phyloP scores from a whole-genome alignment of 2,888 invertebrate genomes.

The Octonoba sinensis region DNA sequence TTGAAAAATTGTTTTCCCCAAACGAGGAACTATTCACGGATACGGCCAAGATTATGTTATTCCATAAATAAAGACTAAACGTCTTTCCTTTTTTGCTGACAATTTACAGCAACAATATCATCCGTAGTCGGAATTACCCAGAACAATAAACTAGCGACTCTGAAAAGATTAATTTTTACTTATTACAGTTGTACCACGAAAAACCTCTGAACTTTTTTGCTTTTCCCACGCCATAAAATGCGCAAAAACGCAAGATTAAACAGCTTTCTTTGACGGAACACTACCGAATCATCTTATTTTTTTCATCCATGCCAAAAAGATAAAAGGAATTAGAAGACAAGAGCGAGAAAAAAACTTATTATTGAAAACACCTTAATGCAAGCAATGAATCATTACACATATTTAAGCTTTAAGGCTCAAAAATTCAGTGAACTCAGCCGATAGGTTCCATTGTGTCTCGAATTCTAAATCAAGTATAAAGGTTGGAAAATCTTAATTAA shows the following conservation, averaged over 20 bases:
- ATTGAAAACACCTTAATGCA: constrained; percentile 7
- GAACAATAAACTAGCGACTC: not conserved
- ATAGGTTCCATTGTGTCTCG: constrained; percentile 16
- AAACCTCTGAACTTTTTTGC: not conserved
- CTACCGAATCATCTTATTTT: constrained; percentile 7
- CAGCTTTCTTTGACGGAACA: constrained; percentile 1
- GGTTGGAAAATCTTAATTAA: constrained; percentile 22
- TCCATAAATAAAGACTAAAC: no score
- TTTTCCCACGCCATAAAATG: no score
- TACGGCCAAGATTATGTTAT: no score
- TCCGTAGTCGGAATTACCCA: not conserved
- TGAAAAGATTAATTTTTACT: not conserved
- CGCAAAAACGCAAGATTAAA: not conserved
- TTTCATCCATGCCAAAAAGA: not conserved
- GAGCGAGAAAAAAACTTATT: constrained; percentile 1
- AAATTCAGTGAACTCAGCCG: constrained; percentile 7
- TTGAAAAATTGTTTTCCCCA: no score
- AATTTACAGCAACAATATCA: not conserved
- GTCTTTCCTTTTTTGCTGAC: not conserved
- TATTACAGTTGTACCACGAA: not conserved
- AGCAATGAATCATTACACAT: constrained; percentile 14
- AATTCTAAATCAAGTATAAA: constrained; percentile 8
- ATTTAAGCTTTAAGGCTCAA: constrained; percentile 5
- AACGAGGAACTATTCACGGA: no score
- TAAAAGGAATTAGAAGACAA: not conserved